Evolutionary conservation across 1,140 invertebrate species (phyloP), one percentile per base, ranked within the genome.

Genomic region (Diuraphis noxia): DNA sequence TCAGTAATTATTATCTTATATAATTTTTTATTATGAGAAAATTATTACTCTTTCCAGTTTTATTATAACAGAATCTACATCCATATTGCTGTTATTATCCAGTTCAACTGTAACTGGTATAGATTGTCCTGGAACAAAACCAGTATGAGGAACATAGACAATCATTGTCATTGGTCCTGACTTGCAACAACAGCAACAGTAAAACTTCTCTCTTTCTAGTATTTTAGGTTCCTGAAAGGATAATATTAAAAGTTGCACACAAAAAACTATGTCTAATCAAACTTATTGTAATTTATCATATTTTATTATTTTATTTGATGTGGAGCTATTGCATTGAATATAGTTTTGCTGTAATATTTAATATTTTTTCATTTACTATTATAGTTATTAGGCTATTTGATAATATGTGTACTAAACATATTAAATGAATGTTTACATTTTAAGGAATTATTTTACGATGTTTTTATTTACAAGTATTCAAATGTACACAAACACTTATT

Each of bases 131-230:
- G 96, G 95, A 63, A 96, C 96, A 93, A 95, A 96, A 13, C 96
- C 96, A 41, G 95, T 92, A 95, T 56, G 95, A 94, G 96, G 96
- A 23, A 96, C 93, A 87, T 93, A 94, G 2, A 96, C 94, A 82
- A 95, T 95, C 4, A 96, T 94, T 8, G 95, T 94, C 63, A 97
- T 92, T 1, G 96, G 96, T 6, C 95, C 95, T 1, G 96, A 96
- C 13, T 94, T 95, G 93, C 96, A 96, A 92, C 96, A 97, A 84
- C 96, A 95, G 92, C 96, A 96, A 93, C 96, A 96, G 93, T 96
- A 97, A 46, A 94, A 95, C 93, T 97, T 96, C 49, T 95, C 95
- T 92, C 95, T 94, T 93, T 96, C 95, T 92, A 95, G 93, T 90
- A 95, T 95, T 19, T 96, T 94, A 34, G 95, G 95, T 93, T 96